Percentiles rank a stretch among this genome's conserved stretches.
Conservation (phyloP, 2,888 invertebrate species). For the Acanthopleura granulata region DNA sequence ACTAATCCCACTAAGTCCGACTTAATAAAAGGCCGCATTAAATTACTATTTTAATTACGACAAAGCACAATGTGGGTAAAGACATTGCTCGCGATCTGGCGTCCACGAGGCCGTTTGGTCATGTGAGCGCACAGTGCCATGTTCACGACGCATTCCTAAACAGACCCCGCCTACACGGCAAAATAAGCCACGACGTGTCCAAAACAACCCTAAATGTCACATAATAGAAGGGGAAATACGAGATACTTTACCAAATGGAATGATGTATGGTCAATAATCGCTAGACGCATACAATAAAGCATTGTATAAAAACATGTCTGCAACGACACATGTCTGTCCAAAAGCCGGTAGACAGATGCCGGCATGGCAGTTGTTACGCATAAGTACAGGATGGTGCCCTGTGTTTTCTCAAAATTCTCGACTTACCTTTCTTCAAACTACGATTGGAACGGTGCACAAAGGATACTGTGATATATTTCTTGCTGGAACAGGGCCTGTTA, state of each 20-base stretch:
- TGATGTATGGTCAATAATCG: too few relatives aligned
- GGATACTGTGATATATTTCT: constrained; percentile 49
- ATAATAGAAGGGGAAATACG: too few relatives aligned
- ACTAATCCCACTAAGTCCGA: too few relatives aligned
- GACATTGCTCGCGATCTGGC: too few relatives aligned
- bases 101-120: constrained; percentile 22
- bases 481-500: constrained; percentile 47
- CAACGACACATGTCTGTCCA: constrained; percentile 10
- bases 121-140: constrained; percentile 27
- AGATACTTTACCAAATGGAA: too few relatives aligned
- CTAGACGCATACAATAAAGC: too few relatives aligned
- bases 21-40: too few relatives aligned
- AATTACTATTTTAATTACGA: too few relatives aligned
- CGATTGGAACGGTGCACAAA: constrained; percentile 22
- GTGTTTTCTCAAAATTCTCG: not conserved
- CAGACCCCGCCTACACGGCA: constrained; percentile 37
- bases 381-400: not conserved
- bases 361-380: constrained; percentile 6
- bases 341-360: constrained; percentile 10
- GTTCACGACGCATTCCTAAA: constrained; percentile 21
- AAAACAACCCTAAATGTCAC: too few relatives aligned
- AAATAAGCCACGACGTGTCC: not conserved
- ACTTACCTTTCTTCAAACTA: not conserved
- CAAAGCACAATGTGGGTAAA: too few relatives aligned
- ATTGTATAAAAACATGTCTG: constrained; percentile 7